These are phyloP conservation scores for Acleris cristana DNA, from an alignment of 2,888 invertebrate genomes.

Conservation along the genomic window DNA sequence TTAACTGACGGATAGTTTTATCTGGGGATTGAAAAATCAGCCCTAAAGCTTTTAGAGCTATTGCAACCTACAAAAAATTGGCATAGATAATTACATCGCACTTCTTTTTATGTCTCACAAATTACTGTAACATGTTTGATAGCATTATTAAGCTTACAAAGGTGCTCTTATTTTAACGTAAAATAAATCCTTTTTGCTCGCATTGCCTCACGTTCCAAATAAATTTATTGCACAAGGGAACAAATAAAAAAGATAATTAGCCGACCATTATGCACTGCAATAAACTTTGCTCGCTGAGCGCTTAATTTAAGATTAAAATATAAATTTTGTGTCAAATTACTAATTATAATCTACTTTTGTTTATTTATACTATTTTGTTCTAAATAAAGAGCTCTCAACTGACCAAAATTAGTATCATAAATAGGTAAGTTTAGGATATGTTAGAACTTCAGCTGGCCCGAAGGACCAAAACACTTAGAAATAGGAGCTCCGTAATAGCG, in stretches of 20 bases:
- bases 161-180: conserved; percentile 26
- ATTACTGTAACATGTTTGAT: conserved; percentile 15
- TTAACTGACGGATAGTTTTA: no score
- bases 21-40: no score
- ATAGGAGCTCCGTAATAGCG: no score
- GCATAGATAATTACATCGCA: background rate
- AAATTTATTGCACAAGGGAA: conserved; percentile 24
- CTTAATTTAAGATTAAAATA: background rate
- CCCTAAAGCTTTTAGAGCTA: no score
- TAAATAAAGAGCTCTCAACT: background rate
- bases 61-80: background rate
- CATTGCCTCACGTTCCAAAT: conserved; percentile 23
- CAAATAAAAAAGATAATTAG: conserved; percentile 17
- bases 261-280: conserved; percentile 4
- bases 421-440: no score
- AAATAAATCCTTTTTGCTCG: conserved; percentile 31
- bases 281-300: conserved; percentile 1
- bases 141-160: conserved; percentile 29
- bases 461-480: no score
- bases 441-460: no score
- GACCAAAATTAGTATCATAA: no score
- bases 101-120: conserved; percentile 3
- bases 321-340: background rate
- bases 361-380: background rate
- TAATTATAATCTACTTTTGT: background rate